Base-by-base conservation (phyloP, 2,113 vertebrate species). In the Petromus typicus region DNA sequence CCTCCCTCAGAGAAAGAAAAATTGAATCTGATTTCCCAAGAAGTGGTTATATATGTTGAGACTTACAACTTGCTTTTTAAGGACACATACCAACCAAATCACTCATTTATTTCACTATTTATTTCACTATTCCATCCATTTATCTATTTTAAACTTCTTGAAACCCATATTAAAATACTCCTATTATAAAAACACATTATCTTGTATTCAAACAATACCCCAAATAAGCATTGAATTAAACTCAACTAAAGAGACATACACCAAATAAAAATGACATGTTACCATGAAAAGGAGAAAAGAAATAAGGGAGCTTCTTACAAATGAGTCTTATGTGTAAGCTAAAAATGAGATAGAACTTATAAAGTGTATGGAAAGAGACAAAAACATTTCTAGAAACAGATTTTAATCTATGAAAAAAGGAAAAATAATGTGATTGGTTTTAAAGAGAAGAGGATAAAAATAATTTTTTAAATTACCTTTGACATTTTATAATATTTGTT, bases 61-160 rank as follows among this genome's bases (percentile, higher is more conserved):
- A 8, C 27, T 11, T 80, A 86, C 0, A 84, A 30, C 75, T 89
- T 75, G 20, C 10, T 83, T 40, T 34, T 82, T 82, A 81, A 93
- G 27, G 63, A 57, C 30, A 78, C 56, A 64, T 48, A 73, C 59
- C 27, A 83, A 54, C 75, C 11, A 92, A 82, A 94, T 51, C 45
- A 17, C 6, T 90, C 40, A 71, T 66, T 54, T 57, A 91, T n/a
- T n/a, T n/a, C n/a, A n/a, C n/a, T n/a, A 82, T 89, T 83, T 93
- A 30, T 82, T 57, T 59, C 75, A 93, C 16, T 71, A 88, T 57
- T 4, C 23, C 6, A 76, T 45, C 11, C 11, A 89, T 12, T 69
- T 63, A 69, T 56, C 18, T 82, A 71, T 7, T 71, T 0, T 51
- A 81, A 54, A 12, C 6, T 71, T 90, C 83, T 78, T 76, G 54